A percentile compares a stretch with the other conserved stretches of the same genome.
These are phyloP conservation scores for Plestiodon gilberti DNA, from an alignment of 2,113 vertebrate genomes.

Conservation along the genomic window DNA sequence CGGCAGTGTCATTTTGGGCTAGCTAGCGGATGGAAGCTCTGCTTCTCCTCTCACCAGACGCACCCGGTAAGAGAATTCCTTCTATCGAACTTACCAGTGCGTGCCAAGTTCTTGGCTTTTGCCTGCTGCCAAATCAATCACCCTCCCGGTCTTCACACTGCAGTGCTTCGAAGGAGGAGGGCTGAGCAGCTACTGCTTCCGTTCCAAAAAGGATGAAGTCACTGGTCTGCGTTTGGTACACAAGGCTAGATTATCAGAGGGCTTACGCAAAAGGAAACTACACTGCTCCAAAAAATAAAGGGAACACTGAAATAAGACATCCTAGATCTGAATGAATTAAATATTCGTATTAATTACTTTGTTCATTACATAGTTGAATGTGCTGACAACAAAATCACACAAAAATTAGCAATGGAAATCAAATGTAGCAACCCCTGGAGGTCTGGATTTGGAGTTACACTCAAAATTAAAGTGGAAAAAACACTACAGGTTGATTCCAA, in stretches of 20 bases:
- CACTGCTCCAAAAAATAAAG: too few relatives aligned
- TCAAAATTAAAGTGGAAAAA: too few relatives aligned
- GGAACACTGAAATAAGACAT: too few relatives aligned
- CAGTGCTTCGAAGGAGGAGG: background rate
- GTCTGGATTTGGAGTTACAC: too few relatives aligned
- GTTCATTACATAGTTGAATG: too few relatives aligned
- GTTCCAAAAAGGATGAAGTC: background rate
- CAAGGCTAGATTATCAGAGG: background rate
- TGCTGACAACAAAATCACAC: too few relatives aligned
- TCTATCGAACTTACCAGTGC: background rate
- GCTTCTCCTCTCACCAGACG: background rate
- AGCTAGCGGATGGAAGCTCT: background rate
- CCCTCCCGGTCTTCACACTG: background rate
- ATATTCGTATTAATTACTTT: too few relatives aligned
- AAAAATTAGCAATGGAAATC: too few relatives aligned
- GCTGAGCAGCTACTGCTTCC: background rate
- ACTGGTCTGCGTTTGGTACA: background rate
- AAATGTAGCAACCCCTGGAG: too few relatives aligned
- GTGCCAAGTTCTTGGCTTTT: background rate
- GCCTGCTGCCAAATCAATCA: background rate
- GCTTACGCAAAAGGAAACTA: background rate
- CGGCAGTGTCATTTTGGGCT: background rate
- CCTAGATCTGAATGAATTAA: too few relatives aligned
- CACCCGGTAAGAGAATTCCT: background rate
- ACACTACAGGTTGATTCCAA: too few relatives aligned